Base-by-base conservation (phyloP, 2,113 vertebrate species). In the Melozone crissalis region DNA sequence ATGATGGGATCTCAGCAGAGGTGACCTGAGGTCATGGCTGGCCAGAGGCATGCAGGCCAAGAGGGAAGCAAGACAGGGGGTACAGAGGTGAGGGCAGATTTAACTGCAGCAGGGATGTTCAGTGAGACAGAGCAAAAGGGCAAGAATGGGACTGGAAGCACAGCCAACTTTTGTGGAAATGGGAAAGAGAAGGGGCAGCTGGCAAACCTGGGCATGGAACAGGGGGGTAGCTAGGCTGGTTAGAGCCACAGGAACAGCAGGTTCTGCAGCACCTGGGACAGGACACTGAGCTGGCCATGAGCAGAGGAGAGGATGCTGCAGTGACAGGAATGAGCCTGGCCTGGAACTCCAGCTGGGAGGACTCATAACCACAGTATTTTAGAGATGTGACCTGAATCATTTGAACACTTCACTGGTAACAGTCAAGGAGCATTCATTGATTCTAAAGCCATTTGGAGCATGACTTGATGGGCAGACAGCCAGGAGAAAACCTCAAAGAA, bases 221-320 rank as follows among this genome's bases (percentile, higher is more conserved):
- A 47, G 57, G 4, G 37, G 1, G 1, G 2, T n/a, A 33, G 41
- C 39, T n/a, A 54, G 23, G 27, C 39, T 17, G 14, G 35, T 55
- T 21, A 33, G 63, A 87, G 68, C 39, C 1, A 0, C 0, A 3
- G 59, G 2, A 57, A 77, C 57, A 46, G 62, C 46, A 14, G 0
- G 4, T 17, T 88, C 66, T 72, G 37, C 81, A 75, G 52, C 35
- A 54, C 39, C 68, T 49, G 41, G 1, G 5, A 65, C 0, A 0
- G 47, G 54, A 67, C 62, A n/a, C 22, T 1, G 16, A 72, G 41
- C 10, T 44, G n/a, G 47, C 35, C 67, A 15, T 3, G 31, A 54
- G 54, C 0, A 0, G 59, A 84, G 59, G 22, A 87, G 28, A 65
- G 27, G 69, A 69, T 19, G 23, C 19, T 76, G 68, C 44, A 33